Evolutionary conservation across 2,888 invertebrate genomes (phyloP).

Genomic region (Chorisops tibialis): DNA sequence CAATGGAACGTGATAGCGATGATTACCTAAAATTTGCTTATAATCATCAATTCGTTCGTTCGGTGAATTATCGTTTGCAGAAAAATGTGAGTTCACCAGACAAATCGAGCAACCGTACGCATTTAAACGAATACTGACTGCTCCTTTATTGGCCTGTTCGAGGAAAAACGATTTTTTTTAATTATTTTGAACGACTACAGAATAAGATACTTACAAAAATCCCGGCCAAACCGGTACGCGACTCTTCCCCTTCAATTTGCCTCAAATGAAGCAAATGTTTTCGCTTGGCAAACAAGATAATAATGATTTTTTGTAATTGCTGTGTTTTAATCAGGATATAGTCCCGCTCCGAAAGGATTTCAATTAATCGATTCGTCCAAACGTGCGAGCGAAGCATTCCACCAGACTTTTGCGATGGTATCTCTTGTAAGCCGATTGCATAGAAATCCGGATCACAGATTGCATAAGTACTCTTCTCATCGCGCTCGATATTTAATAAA

Average conservation of each 20-base stretch:
- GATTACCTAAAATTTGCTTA: conserved; percentile 73
- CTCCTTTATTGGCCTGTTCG: conserved; percentile 97
- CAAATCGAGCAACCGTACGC: conserved; percentile 81
- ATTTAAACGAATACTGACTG: conserved; percentile 76
- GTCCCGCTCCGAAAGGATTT: conserved; percentile 61
- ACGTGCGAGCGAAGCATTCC: conserved; percentile 53
- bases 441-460: conserved; percentile 75
- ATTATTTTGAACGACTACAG: not conserved
- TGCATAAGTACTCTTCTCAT: too few relatives aligned
- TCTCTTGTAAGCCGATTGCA: conserved; percentile 78
- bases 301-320: conserved; percentile 72
- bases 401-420: conserved; percentile 74
- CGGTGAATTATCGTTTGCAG: conserved; percentile 76
- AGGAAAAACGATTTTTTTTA: conserved; percentile 51
- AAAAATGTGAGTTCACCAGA: conserved; percentile 79
- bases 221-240: conserved; percentile 79
- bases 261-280: conserved; percentile 71
- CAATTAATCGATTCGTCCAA: conserved; percentile 37
- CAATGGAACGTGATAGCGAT: conserved; percentile 67
- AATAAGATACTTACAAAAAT: conserved; percentile 45
- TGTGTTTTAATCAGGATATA: conserved; percentile 72
- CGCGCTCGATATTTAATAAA: conserved; percentile 59
- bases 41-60: conserved; percentile 79
- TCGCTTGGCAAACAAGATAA: conserved; percentile 69
- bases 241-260: conserved; percentile 76